Conservation (phyloP, 2,113 vertebrate genomes). For the Pseudolaguvia tuberculata region DNA sequence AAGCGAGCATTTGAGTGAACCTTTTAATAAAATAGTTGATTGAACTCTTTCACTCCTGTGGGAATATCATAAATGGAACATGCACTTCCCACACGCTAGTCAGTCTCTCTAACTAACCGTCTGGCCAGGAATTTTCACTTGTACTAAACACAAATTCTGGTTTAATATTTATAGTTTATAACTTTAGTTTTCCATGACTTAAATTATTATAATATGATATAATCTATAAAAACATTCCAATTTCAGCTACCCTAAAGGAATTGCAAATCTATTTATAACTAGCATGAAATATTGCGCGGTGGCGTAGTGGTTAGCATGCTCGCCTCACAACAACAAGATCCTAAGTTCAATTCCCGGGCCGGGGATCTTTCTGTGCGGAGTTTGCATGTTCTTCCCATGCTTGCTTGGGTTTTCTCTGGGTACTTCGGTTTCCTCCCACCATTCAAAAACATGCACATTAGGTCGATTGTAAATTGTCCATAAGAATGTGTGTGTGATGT, state of each 20-base stretch:
- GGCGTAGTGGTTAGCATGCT: too few relatives aligned
- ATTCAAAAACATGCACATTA: too few relatives aligned
- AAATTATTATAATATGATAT: too few relatives aligned
- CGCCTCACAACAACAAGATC: too few relatives aligned
- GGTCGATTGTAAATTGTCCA: too few relatives aligned
- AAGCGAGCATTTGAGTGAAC: slow-evolving; percentile 57
- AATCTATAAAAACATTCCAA: too few relatives aligned
- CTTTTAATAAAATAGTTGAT: slow-evolving; percentile 72
- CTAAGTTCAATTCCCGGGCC: too few relatives aligned
- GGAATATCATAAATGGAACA: slow-evolving; percentile 63
- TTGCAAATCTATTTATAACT: slow-evolving; percentile 3
- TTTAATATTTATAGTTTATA: neutral
- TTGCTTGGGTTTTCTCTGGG: too few relatives aligned
- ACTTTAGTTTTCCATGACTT: neutral
- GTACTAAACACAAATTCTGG: neutral
- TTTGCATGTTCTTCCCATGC: too few relatives aligned
- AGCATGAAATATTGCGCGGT: neutral
- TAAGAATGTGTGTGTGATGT: too few relatives aligned
- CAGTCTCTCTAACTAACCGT: neutral
- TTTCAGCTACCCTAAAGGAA: neutral
- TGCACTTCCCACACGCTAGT: slow-evolving; percentile 22
- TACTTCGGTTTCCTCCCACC: too few relatives aligned
- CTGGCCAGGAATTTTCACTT: slow-evolving; percentile 1
- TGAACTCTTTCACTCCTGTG: slow-evolving; percentile 65
- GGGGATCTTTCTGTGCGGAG: too few relatives aligned